Conservation (phyloP, 1,140 invertebrate species). For the Drosophila fuyamai region DNA sequence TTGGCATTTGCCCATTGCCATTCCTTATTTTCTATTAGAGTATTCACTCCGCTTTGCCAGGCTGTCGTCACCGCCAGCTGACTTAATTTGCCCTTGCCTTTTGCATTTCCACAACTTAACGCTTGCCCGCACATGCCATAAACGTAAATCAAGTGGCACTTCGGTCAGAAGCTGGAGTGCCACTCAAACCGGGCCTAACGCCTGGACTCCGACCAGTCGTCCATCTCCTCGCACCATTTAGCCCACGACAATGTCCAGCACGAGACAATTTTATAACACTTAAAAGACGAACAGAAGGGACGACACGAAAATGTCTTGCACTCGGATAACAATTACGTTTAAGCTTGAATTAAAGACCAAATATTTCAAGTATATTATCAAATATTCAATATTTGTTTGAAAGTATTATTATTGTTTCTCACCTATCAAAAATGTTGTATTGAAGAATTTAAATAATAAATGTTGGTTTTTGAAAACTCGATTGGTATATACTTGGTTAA, state of each 20-base stretch:
- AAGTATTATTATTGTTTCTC: no score
- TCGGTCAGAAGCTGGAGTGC: slow-evolving; percentile 3
- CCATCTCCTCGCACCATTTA: slow-evolving; percentile 29
- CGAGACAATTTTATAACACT: slow-evolving; percentile 50
- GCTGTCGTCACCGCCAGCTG: slow-evolving; percentile 40
- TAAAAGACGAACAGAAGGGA: slow-evolving; percentile 25
- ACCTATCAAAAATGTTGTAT: no score
- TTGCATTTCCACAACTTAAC: slow-evolving; percentile 57
- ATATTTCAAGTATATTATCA: no score
- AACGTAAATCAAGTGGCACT: slow-evolving; percentile 62
- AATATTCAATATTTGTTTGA: no score
- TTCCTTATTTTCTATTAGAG: slow-evolving; percentile 37
- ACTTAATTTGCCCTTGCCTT: slow-evolving; percentile 55
- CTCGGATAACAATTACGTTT: neutral
- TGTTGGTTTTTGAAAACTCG: no score
- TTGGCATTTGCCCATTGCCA: slow-evolving; percentile 27
- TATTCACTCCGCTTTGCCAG: slow-evolving; percentile 3
- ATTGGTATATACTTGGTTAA: no score
- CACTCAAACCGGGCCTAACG: slow-evolving; percentile 33
- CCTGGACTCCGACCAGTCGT: slow-evolving; percentile 16
- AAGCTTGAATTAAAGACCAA: no score
- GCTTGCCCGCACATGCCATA: slow-evolving; percentile 59
- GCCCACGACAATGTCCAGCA: slow-evolving; percentile 52
- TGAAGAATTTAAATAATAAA: no score
- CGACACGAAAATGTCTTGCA: neutral